These are phyloP conservation scores for Lepidochrysops patricia DNA, from an alignment of 2,888 invertebrate genomes.

Conservation along the genomic window DNA sequence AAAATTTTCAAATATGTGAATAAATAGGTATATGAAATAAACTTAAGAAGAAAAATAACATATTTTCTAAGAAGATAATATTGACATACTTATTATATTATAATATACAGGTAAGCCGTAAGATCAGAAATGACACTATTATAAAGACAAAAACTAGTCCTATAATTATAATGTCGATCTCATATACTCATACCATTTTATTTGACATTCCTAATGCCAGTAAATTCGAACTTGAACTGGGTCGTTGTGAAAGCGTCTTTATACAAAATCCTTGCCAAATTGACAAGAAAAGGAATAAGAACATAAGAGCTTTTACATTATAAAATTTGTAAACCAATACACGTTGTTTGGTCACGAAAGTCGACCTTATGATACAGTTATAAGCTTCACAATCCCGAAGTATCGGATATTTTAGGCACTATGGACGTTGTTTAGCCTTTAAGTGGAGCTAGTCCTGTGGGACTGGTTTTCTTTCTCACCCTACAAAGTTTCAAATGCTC, in stretches of 20 bases:
- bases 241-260: neutral
- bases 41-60: no score
- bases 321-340: neutral
- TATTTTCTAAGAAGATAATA: no score
- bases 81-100: no score
- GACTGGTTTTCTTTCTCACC: neutral
- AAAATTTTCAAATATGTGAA: no score
- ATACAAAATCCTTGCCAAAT: neutral
- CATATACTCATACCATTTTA: no score
- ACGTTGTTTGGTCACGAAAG: neutral
- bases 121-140: no score
- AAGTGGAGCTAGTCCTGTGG: constrained; percentile 5
- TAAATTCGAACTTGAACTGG: neutral
- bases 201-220: no score
- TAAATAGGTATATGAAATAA: no score
- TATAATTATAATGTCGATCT: no score
- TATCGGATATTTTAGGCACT: neutral
- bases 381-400: neutral
- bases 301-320: neutral
- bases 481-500: neutral
- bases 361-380: neutral
- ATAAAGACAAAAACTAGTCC: no score
- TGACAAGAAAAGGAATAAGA: neutral
- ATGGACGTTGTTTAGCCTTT: neutral
- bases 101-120: no score